Conservation (phyloP, 1,140 invertebrate genomes). For the Antheraea mylitta region DNA sequence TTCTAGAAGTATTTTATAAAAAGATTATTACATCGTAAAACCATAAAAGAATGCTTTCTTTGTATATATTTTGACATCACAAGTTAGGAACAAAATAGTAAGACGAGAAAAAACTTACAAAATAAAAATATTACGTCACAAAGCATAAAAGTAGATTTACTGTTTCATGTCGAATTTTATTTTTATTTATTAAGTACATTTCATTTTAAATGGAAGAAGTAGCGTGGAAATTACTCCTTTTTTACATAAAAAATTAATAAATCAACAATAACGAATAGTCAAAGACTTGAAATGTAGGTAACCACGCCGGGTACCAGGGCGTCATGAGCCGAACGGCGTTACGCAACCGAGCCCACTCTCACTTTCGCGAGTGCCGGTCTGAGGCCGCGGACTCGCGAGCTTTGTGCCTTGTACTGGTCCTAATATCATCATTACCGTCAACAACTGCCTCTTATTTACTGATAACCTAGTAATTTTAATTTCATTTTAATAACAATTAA, state of each 20-base stretch:
- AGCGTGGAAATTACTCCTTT: not conserved
- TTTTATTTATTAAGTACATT: not conserved
- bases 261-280: not conserved
- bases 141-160: not conserved
- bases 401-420: constrained; percentile 25
- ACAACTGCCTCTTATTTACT: constrained; percentile 31
- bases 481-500: not conserved
- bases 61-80: no score
- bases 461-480: constrained; percentile 35
- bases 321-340: constrained; percentile 49
- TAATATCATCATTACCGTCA: constrained; percentile 36
- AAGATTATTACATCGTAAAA: no score
- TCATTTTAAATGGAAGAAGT: not conserved
- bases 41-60: no score
- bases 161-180: not conserved
- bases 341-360: constrained; percentile 59
- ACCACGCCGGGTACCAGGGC: constrained; percentile 41
- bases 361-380: constrained; percentile 51
- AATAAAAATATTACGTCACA: not conserved
- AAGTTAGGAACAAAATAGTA: no score
- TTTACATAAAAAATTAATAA: not conserved
- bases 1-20: no score
- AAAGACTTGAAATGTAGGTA: constrained; percentile 26
- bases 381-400: constrained; percentile 48
- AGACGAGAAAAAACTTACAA: not conserved